Conservation (phyloP, 2,888 invertebrate species). For the Pinctada fucata region DNA sequence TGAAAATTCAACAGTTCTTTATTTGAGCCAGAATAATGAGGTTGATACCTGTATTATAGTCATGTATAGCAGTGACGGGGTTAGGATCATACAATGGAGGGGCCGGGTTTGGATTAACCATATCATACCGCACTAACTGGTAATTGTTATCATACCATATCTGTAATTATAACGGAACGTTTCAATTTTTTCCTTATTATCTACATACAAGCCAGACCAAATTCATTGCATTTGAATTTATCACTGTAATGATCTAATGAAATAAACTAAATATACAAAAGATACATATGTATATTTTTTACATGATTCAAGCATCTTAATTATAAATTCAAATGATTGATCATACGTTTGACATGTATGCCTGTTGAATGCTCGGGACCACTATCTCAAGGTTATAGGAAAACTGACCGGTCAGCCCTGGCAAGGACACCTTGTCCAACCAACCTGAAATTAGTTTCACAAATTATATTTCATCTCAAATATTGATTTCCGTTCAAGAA, state of each 20-base stretch:
- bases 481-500: no score
- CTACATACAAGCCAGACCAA: no score
- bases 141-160: slow-evolving; percentile 58
- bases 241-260: no score
- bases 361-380: slow-evolving; percentile 40
- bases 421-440: slow-evolving; percentile 45
- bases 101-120: slow-evolving; percentile 44
- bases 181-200: no score
- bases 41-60: slow-evolving; percentile 52
- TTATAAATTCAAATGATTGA: background rate
- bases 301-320: no score
- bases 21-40: no score
- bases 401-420: slow-evolving; percentile 56
- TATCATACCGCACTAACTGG: slow-evolving; percentile 55
- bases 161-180: slow-evolving; percentile 27
- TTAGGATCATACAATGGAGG: slow-evolving; percentile 48
- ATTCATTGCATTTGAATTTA: no score
- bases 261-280: no score
- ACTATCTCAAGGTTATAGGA: slow-evolving; percentile 59
- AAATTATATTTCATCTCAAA: no score
- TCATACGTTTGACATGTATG: slow-evolving; percentile 49
- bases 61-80: slow-evolving; percentile 54
- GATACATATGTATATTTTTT: no score
- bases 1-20: no score
- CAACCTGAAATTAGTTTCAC: slow-evolving; percentile 37